These are phyloP conservation scores for Himantopus leucocephalus DNA, from an alignment of 2,113 vertebrate genomes.

Conservation along the genomic window DNA sequence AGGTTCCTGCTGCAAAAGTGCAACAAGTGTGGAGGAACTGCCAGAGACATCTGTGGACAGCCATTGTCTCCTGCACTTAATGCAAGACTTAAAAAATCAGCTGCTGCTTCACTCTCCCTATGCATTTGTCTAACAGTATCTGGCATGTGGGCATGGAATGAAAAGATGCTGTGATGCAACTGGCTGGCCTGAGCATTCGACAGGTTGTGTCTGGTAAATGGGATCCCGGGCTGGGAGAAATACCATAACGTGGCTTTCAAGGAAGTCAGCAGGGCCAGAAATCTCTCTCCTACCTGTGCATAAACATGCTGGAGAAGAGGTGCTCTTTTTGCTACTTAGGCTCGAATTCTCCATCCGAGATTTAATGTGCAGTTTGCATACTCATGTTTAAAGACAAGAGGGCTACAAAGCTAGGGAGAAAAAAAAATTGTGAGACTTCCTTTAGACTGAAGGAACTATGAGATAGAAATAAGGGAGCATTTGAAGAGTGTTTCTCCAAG, in stretches of 20 bases:
- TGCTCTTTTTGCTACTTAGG: background rate
- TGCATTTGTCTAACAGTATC: background rate
- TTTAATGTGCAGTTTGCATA: background rate
- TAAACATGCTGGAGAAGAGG: accelerated
- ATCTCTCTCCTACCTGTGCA: too few species aligned
- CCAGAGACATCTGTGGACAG: background rate
- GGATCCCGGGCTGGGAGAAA: background rate
- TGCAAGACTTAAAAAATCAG: accelerated
- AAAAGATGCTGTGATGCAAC: background rate
- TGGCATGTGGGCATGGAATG: background rate
- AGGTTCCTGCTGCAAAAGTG: background rate
- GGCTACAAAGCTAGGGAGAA: background rate
- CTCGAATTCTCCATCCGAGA: background rate
- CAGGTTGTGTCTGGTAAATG: background rate
- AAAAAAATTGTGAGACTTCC: background rate
- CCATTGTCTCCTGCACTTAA: accelerated
- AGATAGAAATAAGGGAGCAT: background rate
- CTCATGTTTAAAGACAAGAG: background rate
- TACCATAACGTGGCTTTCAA: background rate
- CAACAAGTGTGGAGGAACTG: background rate
- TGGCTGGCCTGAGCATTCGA: accelerated
- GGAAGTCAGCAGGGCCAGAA: background rate
- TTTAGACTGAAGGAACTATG: background rate
- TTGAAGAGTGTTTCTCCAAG: background rate
- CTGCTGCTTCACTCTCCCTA: background rate